Evolutionary conservation across 1,140 invertebrate genomes (phyloP).

Genomic region (Eupristina koningsbergeri): DNA sequence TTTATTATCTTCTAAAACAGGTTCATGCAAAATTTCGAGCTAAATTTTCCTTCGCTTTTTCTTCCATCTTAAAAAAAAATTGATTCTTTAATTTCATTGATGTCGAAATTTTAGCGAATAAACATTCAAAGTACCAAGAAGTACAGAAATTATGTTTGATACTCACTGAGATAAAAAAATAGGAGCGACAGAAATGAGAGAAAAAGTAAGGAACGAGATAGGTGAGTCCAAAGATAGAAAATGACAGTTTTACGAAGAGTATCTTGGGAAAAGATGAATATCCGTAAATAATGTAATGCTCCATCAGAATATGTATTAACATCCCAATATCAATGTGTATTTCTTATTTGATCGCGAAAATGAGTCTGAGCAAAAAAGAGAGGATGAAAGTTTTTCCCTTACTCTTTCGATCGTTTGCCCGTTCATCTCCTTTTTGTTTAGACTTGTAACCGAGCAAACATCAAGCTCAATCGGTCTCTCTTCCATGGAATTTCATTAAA

Average conservation of each 20-base stretch:
- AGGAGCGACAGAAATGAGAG: not conserved
- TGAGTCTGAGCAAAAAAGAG: conserved; percentile 8
- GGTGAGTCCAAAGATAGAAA: not conserved
- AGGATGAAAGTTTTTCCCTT: conserved; percentile 22
- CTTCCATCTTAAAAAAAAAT: conserved; percentile 21
- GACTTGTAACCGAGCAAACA: conserved; percentile 17
- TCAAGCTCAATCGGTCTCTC: conserved; percentile 55
- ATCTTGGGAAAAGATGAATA: conserved; percentile 69
- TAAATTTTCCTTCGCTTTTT: too few species aligned
- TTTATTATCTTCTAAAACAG: too few species aligned
- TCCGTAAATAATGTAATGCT: conserved; percentile 73
- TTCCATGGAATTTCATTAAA: conserved; percentile 60
- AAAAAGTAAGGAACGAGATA: not conserved
- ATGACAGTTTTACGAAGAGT: conserved; percentile 53
- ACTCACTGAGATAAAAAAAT: not conserved
- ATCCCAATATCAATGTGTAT: conserved; percentile 61
- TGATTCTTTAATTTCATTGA: conserved; percentile 16
- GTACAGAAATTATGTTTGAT: not conserved
- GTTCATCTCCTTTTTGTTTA: conserved; percentile 51
- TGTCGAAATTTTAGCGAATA: conserved; percentile 26
- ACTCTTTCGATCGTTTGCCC: conserved; percentile 33
- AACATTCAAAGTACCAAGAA: conserved; percentile 8
- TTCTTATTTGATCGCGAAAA: conserved; percentile 47
- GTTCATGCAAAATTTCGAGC: too few species aligned
- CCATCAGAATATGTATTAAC: conserved; percentile 73